phyloP scores from a whole-genome alignment of 2,113 vertebrate genomes.

The Malurus elegans region DNA sequence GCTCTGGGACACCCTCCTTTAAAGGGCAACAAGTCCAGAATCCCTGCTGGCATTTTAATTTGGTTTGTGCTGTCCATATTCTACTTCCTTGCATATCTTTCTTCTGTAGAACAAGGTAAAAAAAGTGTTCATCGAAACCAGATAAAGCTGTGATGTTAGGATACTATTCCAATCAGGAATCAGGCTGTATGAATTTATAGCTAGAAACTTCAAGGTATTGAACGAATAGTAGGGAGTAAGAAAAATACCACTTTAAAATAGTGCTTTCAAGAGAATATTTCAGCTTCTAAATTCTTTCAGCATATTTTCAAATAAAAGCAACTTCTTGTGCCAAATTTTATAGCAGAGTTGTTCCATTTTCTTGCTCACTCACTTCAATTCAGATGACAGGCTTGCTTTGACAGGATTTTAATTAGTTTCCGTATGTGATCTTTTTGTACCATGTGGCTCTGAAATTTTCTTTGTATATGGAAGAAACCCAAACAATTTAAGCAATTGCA shows the following conservation, averaged over 20 bases:
- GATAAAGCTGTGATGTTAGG: background rate
- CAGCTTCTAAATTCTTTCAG: background rate
- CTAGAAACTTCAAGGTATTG: background rate
- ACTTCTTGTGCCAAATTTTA: slow-evolving; percentile 32
- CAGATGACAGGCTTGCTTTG: slow-evolving; percentile 55
- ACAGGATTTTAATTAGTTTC: slow-evolving; percentile 75
- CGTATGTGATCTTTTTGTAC: slow-evolving; percentile 65
- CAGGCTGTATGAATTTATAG: background rate
- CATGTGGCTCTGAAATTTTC: slow-evolving; percentile 56
- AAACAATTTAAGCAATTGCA: slow-evolving; percentile 36
- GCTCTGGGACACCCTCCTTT: background rate
- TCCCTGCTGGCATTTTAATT: background rate
- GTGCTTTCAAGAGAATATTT: background rate
- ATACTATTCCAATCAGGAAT: background rate
- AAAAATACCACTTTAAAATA: background rate
- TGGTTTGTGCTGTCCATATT: background rate
- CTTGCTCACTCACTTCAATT: slow-evolving; percentile 24
- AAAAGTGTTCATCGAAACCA: background rate
- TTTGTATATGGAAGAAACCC: slow-evolving; percentile 12
- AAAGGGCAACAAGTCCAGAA: background rate
- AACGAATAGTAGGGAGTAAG: background rate
- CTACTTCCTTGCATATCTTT: background rate
- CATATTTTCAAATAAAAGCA: slow-evolving; percentile 48
- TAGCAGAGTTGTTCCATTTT: slow-evolving; percentile 44
- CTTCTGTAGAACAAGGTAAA: background rate